These are phyloP conservation scores for Dicranocentrus wangi DNA, from an alignment of 2,888 invertebrate genomes.

Conservation along the genomic window DNA sequence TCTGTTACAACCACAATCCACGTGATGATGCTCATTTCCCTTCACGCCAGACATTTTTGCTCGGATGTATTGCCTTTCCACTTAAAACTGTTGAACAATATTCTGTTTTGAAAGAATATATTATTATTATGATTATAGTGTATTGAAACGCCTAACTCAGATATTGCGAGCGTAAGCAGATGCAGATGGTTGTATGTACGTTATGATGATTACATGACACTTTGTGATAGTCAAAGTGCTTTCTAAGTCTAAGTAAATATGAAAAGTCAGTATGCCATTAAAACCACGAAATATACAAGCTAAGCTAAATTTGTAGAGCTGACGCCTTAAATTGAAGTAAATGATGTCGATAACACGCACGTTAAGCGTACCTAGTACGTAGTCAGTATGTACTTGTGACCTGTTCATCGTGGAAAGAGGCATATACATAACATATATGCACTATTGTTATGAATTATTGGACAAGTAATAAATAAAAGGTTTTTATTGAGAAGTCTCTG, in stretches of 20 bases:
- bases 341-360: neutral
- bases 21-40: conserved; percentile 3
- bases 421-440: conserved; percentile 4
- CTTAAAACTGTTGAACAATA: conserved; percentile 31
- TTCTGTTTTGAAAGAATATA: conserved; percentile 30
- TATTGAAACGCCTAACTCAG: no score
- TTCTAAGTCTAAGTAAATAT: conserved; percentile 10
- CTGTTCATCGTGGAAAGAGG: neutral
- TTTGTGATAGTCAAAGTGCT: conserved; percentile 52
- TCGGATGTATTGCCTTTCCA: neutral
- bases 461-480: conserved; percentile 10
- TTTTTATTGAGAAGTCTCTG: conserved; percentile 11
- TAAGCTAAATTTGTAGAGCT: neutral
- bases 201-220: neutral
- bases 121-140: conserved; percentile 2
- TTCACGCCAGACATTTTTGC: no score
- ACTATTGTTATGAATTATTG: conserved; percentile 12
- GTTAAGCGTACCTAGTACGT: neutral
- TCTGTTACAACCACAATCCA: conserved; percentile 43
- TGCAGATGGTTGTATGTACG: no score
- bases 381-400: neutral
- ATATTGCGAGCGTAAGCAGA: no score
- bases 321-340: conserved; percentile 3
- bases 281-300: neutral
- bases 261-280: neutral